phyloP scores from a whole-genome alignment of 2,113 vertebrate species.

The Pachycephala philippinensis region DNA sequence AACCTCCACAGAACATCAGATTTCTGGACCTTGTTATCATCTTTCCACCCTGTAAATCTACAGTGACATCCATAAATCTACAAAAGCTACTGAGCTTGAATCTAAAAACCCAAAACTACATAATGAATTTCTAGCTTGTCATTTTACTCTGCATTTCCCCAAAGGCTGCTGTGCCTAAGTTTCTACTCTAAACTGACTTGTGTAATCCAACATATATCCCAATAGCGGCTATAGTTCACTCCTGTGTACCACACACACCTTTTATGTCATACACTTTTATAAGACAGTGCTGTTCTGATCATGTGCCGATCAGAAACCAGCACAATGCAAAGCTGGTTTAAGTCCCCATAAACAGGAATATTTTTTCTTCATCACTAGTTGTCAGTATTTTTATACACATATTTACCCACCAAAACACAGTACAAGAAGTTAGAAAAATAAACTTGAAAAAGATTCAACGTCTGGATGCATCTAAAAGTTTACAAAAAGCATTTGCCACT shows the following conservation, averaged over 20 bases:
- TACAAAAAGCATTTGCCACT: not conserved
- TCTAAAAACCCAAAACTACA: not conserved
- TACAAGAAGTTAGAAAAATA: not conserved
- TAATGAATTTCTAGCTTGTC: not conserved
- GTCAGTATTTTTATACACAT: not conserved
- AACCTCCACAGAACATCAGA: not conserved
- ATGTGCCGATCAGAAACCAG: not conserved
- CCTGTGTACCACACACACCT: not conserved
- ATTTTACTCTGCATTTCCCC: not conserved
- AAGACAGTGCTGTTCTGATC: not conserved
- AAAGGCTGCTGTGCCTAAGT: not conserved
- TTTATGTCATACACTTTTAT: not conserved
- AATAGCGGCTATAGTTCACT: not conserved
- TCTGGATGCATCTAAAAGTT: not conserved
- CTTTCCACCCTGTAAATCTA: not conserved
- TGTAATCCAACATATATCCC: not conserved
- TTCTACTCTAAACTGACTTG: not conserved
- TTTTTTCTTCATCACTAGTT: not conserved
- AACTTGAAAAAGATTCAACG: not conserved
- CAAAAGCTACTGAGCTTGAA: not conserved
- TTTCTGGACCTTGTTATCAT: not conserved
- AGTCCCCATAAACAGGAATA: not conserved
- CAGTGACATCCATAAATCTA: not conserved
- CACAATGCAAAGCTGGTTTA: not conserved
- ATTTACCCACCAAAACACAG: not conserved